Evolutionary conservation across 1,140 invertebrate species (phyloP).

Genomic region (Pseudoatta argentina): DNA sequence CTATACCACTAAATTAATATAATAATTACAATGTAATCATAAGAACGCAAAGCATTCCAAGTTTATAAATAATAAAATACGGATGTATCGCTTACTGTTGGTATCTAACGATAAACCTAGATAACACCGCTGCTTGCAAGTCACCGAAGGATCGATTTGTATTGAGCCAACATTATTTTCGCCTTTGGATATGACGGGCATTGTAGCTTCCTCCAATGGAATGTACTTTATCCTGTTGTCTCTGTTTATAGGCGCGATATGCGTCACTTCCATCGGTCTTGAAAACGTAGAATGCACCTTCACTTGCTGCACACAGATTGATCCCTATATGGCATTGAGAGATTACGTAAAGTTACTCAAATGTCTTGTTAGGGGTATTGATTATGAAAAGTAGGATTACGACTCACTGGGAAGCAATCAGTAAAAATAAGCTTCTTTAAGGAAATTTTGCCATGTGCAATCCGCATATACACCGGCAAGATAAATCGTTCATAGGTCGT

Average conservation of each 20-base stretch:
- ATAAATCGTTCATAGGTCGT: conserved; percentile 91
- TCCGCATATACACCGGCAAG: conserved; percentile 88
- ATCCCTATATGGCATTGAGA: conserved; percentile 88
- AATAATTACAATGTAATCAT: background rate
- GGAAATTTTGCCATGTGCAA: conserved; percentile 88
- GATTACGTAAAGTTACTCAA: background rate
- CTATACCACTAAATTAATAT: background rate
- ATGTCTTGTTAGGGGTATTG: background rate
- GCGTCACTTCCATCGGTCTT: conserved; percentile 89
- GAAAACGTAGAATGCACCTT: conserved; percentile 92
- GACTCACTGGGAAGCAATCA: conserved; percentile 94
- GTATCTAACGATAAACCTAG: conserved; percentile 88
- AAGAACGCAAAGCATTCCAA: background rate
- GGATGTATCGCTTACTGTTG: conserved; percentile 85
- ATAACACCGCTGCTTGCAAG: conserved; percentile 92
- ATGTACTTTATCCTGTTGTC: conserved; percentile 86
- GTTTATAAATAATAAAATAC: background rate
- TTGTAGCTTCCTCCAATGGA: conserved; percentile 80
- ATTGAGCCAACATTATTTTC: conserved; percentile 87
- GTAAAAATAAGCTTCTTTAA: conserved; percentile 91
- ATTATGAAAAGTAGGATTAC: background rate
- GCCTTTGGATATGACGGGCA: conserved; percentile 84
- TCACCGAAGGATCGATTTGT: conserved; percentile 89
- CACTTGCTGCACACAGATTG: conserved; percentile 91
- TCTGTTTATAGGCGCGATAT: conserved; percentile 85